Percentiles rank a stretch among this genome's conserved stretches.
These are phyloP conservation scores for Agrypnus murinus DNA, from an alignment of 2,888 invertebrate species.

Conservation along the genomic window DNA sequence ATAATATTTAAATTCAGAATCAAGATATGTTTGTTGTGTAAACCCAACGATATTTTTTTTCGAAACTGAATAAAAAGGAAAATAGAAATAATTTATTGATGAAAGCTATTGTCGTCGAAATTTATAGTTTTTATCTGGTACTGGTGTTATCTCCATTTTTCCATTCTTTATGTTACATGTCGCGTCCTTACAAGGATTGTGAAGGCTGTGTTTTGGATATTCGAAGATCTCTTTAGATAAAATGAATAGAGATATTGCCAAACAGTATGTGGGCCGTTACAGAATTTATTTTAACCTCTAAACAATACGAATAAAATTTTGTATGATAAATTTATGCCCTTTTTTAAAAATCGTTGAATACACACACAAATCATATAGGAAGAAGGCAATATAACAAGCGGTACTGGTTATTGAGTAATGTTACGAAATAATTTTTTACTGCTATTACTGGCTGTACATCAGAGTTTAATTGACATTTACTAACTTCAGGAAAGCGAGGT, in stretches of 20 bases:
- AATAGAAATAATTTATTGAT: slow-evolving; percentile 6
- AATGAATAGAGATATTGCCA: slow-evolving; percentile 15
- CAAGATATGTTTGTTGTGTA: too few species aligned
- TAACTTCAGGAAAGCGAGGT: slow-evolving; percentile 25
- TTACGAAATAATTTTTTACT: slow-evolving; percentile 21
- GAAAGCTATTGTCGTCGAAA: neutral
- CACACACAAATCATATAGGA: too few species aligned
- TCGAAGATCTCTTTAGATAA: slow-evolving; percentile 18
- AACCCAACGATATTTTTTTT: neutral
- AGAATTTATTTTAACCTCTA: neutral
- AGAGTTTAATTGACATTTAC: slow-evolving; percentile 26
- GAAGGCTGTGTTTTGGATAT: slow-evolving; percentile 8
- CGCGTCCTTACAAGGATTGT: slow-evolving; percentile 5
- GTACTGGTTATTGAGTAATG: too few species aligned
- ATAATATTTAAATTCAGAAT: too few species aligned
- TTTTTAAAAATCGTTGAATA: too few species aligned
- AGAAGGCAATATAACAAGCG: too few species aligned
- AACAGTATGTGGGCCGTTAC: slow-evolving; percentile 10
- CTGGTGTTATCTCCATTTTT: slow-evolving; percentile 7
- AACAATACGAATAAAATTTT: too few species aligned
- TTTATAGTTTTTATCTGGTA: slow-evolving; percentile 17
- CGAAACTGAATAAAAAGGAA: neutral
- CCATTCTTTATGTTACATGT: slow-evolving; percentile 10
- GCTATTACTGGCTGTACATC: slow-evolving; percentile 12
- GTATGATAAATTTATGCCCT: too few species aligned